Evolutionary conservation across 2,888 invertebrate genomes (phyloP), one percentile per base, ranked within the genome.

Genomic region (Leptarthrus brevirostris): DNA sequence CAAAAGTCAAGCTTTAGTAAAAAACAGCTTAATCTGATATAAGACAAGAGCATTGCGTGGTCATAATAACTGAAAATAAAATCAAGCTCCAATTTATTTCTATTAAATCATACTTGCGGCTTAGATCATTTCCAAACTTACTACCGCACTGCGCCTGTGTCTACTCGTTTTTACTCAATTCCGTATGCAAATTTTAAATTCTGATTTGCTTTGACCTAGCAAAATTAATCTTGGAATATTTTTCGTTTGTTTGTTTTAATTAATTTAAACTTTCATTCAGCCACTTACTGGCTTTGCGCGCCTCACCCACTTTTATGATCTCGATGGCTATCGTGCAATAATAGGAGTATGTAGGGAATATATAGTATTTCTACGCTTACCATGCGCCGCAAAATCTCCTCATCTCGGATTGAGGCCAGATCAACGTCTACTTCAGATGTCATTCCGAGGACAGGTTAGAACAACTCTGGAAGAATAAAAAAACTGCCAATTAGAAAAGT

Each of bases 311-410:
- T 30, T 30, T 30, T 30, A 30, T 30, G 30, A 30, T 30, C 30
- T 5, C 30, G 30, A 30, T 30, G 3, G 30, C 8, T 30, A 30
- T 30, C n/a, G n/a, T n/a, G n/a, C n/a, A n/a, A 30, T 5, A 30
- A 30, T 30, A 30, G 8, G 4, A 30, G 4, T 3, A 30, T 30
- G 8, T 3, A 3, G 30, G 4, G 30, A 30, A 30, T 30, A 30
- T 5, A 30, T 30, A 30, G 8, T 30, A 30, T 3, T n/a, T n/a
- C n/a, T n/a, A n/a, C 34, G 81, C 86, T 87, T 84, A 93, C 93
- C 93, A 93, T 92, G 83, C 90, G 90, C 71, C 92, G 89, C 79
- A 93, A 87, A 80, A 91, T 84, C 83, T 93, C 93, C 85, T 93
- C 93, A 87, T 92, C 93, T 79, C 88, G 88, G 76, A 93, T 92